These are phyloP conservation scores for Eupithecia vulgata DNA, from an alignment of 2,888 invertebrate species.

Conservation along the genomic window DNA sequence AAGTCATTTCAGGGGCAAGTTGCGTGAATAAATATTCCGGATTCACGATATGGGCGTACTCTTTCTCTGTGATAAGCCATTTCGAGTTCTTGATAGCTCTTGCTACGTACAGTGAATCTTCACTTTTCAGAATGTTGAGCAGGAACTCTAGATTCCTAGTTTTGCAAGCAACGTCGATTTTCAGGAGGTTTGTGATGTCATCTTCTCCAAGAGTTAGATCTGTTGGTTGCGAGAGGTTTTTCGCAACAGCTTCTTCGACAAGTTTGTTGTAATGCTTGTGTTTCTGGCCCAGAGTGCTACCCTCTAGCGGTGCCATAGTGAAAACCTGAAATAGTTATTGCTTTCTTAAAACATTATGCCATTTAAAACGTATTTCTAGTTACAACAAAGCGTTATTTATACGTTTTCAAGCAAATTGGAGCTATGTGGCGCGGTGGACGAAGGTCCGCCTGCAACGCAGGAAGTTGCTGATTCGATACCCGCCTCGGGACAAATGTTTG, in stretches of 20 bases:
- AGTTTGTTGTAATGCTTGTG: constrained; percentile 47
- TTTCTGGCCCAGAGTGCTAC: constrained; percentile 52
- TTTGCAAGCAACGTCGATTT: constrained; percentile 60
- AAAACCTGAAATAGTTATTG: constrained; percentile 18
- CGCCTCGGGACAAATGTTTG: too few relatives aligned
- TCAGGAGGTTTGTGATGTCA: constrained; percentile 57
- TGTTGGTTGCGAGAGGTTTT: constrained; percentile 8
- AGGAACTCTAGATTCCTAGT: constrained; percentile 56
- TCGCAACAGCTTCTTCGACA: constrained; percentile 42
- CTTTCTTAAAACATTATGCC: neutral
- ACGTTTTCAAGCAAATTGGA: too few relatives aligned
- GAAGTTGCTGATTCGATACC: too few relatives aligned
- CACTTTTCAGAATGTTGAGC: constrained; percentile 56
- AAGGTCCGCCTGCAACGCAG: too few relatives aligned
- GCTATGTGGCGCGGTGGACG: too few relatives aligned
- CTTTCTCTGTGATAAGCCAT: constrained; percentile 66
- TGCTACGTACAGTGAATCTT: constrained; percentile 66
- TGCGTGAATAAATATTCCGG: constrained; percentile 61
- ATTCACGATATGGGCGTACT: constrained; percentile 66
- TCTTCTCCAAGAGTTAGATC: constrained; percentile 33
- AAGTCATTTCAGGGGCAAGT: constrained; percentile 64
- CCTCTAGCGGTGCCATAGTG: constrained; percentile 60
- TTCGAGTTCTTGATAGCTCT: constrained; percentile 62
- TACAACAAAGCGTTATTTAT: too few relatives aligned
- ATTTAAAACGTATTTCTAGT: too few relatives aligned